These are phyloP conservation scores for Strigamia transsilvanica DNA, from an alignment of 2,888 invertebrate species.

Conservation along the genomic window DNA sequence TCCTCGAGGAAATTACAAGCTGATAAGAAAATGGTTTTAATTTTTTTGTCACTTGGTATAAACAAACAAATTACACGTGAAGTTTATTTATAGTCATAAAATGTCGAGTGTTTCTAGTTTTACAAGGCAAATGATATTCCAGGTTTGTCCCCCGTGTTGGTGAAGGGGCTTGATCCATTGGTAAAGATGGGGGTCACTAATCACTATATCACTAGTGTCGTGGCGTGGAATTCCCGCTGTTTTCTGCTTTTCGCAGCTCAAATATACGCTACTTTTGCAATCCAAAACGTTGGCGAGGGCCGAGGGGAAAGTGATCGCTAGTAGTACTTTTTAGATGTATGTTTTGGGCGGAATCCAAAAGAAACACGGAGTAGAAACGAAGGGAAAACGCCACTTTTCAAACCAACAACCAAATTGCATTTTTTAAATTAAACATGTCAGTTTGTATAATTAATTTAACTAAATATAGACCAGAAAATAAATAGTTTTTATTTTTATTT, in stretches of 20 bases:
- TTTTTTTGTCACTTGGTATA: background rate
- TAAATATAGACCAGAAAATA: background rate
- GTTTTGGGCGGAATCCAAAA: slow-evolving; percentile 16
- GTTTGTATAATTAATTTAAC: background rate
- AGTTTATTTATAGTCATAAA: background rate
- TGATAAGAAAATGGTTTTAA: slow-evolving; percentile 2
- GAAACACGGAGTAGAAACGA: background rate
- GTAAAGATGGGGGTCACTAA: slow-evolving; percentile 6
- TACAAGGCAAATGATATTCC: background rate
- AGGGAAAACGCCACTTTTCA: slow-evolving; percentile 5
- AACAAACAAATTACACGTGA: background rate
- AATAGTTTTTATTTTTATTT: background rate
- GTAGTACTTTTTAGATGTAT: slow-evolving; percentile 9
- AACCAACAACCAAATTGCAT: slow-evolving; percentile 3
- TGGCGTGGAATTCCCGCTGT: slow-evolving; percentile 38
- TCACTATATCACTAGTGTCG: background rate
- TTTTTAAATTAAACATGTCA: slow-evolving; percentile 9
- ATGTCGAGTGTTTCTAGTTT: too few relatives aligned
- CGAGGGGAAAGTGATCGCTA: slow-evolving; percentile 23
- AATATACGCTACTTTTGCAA: background rate
- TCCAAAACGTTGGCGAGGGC: background rate
- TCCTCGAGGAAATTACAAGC: background rate
- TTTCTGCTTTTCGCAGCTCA: background rate
- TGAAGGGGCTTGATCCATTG: background rate
- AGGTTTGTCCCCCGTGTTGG: background rate